These are phyloP conservation scores for Catocala fraxini DNA, from an alignment of 2,888 invertebrate genomes.

Conservation along the genomic window DNA sequence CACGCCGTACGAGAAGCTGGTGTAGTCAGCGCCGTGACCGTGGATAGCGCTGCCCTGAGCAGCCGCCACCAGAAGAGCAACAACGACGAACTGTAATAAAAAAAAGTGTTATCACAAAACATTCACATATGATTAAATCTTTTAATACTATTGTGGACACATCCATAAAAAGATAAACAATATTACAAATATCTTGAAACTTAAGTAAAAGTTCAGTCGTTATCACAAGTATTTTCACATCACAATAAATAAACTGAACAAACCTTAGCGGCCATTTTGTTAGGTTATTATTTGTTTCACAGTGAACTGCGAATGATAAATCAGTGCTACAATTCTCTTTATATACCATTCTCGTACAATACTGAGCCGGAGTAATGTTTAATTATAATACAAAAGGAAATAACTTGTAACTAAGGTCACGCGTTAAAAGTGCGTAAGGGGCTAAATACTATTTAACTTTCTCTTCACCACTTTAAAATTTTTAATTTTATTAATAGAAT, in stretches of 20 bases:
- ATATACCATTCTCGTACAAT: slow-evolving; percentile 66
- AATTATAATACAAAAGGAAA: slow-evolving; percentile 73
- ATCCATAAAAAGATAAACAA: too few relatives aligned
- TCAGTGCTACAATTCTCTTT: slow-evolving; percentile 70
- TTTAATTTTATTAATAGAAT: too few relatives aligned
- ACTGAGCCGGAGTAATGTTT: not conserved
- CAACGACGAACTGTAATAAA: slow-evolving; percentile 73
- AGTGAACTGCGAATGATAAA: slow-evolving; percentile 81
- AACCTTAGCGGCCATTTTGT: slow-evolving; percentile 85
- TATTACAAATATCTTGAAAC: too few relatives aligned
- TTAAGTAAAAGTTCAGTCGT: not conserved
- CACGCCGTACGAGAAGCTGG: slow-evolving; percentile 78
- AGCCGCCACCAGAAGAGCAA: slow-evolving; percentile 75
- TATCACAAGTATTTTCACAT: too few relatives aligned
- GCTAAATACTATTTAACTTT: too few relatives aligned
- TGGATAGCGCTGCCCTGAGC: slow-evolving; percentile 71
- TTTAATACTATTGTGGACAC: too few relatives aligned
- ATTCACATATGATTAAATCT: too few relatives aligned
- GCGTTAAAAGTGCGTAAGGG: slow-evolving; percentile 39
- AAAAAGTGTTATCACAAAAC: not conserved
- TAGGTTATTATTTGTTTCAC: slow-evolving; percentile 75
- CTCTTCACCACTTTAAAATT: too few relatives aligned
- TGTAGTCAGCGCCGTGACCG: slow-evolving; percentile 47
- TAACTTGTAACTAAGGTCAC: slow-evolving; percentile 79
- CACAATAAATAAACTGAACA: slow-evolving; percentile 11